These are phyloP conservation scores for Nasonia vitripennis DNA, from an alignment of 1,140 invertebrate genomes.

Conservation along the genomic window DNA sequence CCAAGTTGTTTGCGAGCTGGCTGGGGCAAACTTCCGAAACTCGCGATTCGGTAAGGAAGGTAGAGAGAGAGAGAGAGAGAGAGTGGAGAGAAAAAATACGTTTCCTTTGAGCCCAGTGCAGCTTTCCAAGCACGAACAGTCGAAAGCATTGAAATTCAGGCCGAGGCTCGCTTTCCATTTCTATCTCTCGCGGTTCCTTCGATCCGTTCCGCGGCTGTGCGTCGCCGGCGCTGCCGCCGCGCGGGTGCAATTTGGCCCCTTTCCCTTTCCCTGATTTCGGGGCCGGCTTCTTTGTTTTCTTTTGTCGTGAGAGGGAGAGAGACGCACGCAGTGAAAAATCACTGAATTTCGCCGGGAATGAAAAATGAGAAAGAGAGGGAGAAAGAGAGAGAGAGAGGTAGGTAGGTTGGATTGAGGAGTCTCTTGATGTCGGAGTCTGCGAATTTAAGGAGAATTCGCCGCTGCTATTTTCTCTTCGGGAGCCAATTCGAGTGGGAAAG, in stretches of 20 bases:
- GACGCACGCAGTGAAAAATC: constrained; percentile 41
- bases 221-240: background rate
- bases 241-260: constrained; percentile 48
- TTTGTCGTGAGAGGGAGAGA: background rate
- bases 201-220: constrained; percentile 35
- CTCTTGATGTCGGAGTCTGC: constrained; percentile 2
- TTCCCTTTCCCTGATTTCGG: constrained; percentile 17
- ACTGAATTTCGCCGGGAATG: constrained; percentile 46
- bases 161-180: constrained; percentile 73
- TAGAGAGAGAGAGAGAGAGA: constrained; percentile 59
- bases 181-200: constrained; percentile 64
- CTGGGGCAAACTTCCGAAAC: background rate
- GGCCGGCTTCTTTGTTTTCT: constrained; percentile 34
- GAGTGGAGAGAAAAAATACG: constrained; percentile 56
- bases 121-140: constrained; percentile 69
- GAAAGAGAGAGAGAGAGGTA: background rate
- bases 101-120: background rate
- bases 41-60: constrained; percentile 19
- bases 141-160: constrained; percentile 71
- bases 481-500: background rate
- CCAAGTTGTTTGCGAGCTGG: constrained; percentile 11
- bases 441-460: constrained; percentile 4
- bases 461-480: background rate
- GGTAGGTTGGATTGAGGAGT: constrained; percentile 20
- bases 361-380: constrained; percentile 33